Conservation (phyloP, 2,888 invertebrate genomes). For the Deilephila elpenor region DNA sequence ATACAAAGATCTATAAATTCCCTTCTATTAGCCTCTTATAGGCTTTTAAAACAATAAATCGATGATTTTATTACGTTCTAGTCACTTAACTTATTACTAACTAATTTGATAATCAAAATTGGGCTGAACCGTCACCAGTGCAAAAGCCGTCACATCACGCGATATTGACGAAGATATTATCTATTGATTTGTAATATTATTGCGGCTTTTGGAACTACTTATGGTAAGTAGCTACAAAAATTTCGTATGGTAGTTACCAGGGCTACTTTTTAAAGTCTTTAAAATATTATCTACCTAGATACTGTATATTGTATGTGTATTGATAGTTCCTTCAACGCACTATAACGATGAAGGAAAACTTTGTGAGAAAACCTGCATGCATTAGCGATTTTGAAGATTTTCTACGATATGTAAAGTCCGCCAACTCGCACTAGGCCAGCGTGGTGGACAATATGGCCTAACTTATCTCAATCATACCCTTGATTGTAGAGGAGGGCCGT, state of each 20-base stretch:
- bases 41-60: conserved; percentile 4
- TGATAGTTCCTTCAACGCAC: no score
- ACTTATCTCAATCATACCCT: no score
- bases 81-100: conserved; percentile 21
- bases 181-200: conserved; percentile 1
- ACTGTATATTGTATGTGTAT: no score
- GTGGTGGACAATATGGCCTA: no score
- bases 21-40: not conserved
- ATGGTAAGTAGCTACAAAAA: not conserved
- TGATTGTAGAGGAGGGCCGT: no score
- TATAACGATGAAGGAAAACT: no score
- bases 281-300: no score
- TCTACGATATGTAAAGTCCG: no score
- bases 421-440: no score
- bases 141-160: conserved; percentile 7
- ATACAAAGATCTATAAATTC: not conserved
- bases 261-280: not conserved
- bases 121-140: not conserved
- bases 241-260: not conserved
- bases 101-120: conserved; percentile 24
- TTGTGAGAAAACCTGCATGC: no score
- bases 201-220: not conserved
- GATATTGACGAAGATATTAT: conserved; percentile 3
- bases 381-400: no score
- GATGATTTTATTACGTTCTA: conserved; percentile 16